Base-by-base conservation (phyloP, 2,113 vertebrate genomes). In the Mellivora capensis region DNA sequence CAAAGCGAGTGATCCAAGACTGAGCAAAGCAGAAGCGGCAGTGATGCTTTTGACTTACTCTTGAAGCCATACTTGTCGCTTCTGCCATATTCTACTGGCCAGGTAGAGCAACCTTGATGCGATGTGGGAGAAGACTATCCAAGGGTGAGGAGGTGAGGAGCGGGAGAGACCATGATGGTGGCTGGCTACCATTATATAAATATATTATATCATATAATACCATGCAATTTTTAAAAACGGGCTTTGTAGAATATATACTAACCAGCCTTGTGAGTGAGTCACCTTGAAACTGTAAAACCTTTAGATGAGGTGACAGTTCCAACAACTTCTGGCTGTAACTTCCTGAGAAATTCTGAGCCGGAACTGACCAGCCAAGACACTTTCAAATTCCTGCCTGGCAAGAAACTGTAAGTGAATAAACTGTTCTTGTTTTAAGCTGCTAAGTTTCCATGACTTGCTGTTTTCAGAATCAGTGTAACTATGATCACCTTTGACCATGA, bases 81-180 rank as follows among this genome's bases (percentile, higher is more conserved):
- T 31, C 9, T 42, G 44, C 72, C 64, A 0, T 57, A 13, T 37
- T 62, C 47, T 72, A 0, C 34, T 39, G n/a, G 37, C 27, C 5
- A 6, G 2, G 3, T 7, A n/a, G 8, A 54, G 4, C 37, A 31
- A 14, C 20, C 20, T 7, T 31, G 34, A 42, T 13, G 10, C 21
- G 14, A 6, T 7, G 2, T 31, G 27, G 20, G 20, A 5, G 10
- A 59, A 27, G 9, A 59, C 1, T 3, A 37, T 25, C 13, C 13
- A 29, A 29, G 21, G 7, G 7, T 37, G 44, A 81, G 37, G 77
- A 67, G 37, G 27, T 14, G 31, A 54, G 71, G 71, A 2, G n/a
- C 20, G 3, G 3, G 4, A 7, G 37, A 42, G 54, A 9, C 9
- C 67, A 54, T 47, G 10, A 5, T 81, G 69, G 69, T 94, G 44